Evolutionary conservation across 1,140 invertebrate genomes (phyloP).

Genomic region (Macrobrachium nipponense): DNA sequence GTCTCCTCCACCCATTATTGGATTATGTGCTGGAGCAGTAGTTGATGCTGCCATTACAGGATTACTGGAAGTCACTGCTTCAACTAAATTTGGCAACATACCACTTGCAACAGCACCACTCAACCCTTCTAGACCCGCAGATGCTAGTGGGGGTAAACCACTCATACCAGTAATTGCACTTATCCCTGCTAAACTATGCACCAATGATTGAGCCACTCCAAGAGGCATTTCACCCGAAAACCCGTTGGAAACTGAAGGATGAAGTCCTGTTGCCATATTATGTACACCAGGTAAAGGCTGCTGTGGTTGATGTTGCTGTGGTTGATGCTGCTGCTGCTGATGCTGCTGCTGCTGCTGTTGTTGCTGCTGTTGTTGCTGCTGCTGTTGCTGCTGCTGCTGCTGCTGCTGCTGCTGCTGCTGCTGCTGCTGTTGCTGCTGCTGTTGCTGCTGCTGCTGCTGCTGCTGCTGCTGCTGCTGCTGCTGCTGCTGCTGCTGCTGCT

Average conservation of each 20-base stretch:
- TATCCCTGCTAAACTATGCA: slow-evolving; percentile 42
- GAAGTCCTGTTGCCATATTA: slow-evolving; percentile 37
- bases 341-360: slow-evolving; percentile 13
- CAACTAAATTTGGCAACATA: slow-evolving; percentile 46
- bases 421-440: neutral
- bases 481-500: slow-evolving; percentile 13
- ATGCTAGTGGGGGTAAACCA: slow-evolving; percentile 28
- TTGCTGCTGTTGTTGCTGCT: neutral
- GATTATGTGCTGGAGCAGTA: slow-evolving; percentile 37
- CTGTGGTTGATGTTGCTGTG: slow-evolving; percentile 13
- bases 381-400: neutral
- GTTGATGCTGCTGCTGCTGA: neutral
- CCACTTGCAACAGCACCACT: slow-evolving; percentile 36
- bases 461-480: slow-evolving; percentile 19
- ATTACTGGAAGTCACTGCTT: slow-evolving; percentile 40
- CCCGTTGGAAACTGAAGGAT: slow-evolving; percentile 50
- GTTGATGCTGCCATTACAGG: slow-evolving; percentile 40
- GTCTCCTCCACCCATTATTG: slow-evolving; percentile 42
- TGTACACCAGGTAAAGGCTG: slow-evolving; percentile 28
- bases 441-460: neutral
- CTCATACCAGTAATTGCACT: slow-evolving; percentile 32
- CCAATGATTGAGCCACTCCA: slow-evolving; percentile 45
- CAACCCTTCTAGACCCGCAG: slow-evolving; percentile 37
- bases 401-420: slow-evolving; percentile 18
- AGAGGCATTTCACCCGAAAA: slow-evolving; percentile 50